Conservation (phyloP, 2,888 invertebrate genomes). For the Cremastinae sp. region DNA sequence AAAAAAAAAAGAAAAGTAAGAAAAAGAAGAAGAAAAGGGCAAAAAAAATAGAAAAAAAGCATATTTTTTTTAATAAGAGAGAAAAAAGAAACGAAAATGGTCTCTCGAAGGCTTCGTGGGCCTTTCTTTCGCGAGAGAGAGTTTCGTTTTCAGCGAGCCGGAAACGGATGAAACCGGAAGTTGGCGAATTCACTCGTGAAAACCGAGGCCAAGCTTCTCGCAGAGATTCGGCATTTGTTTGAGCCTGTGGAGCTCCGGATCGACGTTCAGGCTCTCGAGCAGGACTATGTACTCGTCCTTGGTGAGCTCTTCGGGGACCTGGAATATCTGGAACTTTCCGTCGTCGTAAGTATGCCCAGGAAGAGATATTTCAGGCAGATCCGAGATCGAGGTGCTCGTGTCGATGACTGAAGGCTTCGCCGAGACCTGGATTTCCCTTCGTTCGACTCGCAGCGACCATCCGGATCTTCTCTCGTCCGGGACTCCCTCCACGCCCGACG, state of each 20-base stretch:
- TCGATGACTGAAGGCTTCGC: constrained; percentile 71
- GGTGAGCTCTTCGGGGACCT: constrained; percentile 67
- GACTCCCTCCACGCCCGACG: constrained; percentile 61
- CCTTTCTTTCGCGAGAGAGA: too few relatives aligned
- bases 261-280: constrained; percentile 66
- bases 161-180: too few relatives aligned
- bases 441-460: constrained; percentile 63
- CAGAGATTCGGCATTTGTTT: constrained; percentile 66
- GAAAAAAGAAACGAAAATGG: constrained; percentile 18
- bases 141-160: too few relatives aligned
- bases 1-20: constrained; percentile 33
- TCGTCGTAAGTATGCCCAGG: not conserved
- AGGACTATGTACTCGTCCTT: constrained; percentile 68
- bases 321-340: constrained; percentile 66
- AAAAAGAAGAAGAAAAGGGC: not conserved
- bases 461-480: too few relatives aligned
- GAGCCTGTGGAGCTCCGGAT: constrained; percentile 65
- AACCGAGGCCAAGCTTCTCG: constrained; percentile 64
- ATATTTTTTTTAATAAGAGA: not conserved
- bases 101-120: not conserved
- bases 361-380: constrained; percentile 59
- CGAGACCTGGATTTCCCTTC: constrained; percentile 69
- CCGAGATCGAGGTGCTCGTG: constrained; percentile 71
- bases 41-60: not conserved
- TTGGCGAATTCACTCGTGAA: constrained; percentile 62